These are phyloP conservation scores for Leptinotarsa lineolata DNA, from an alignment of 1,140 invertebrate genomes.

Conservation along the genomic window DNA sequence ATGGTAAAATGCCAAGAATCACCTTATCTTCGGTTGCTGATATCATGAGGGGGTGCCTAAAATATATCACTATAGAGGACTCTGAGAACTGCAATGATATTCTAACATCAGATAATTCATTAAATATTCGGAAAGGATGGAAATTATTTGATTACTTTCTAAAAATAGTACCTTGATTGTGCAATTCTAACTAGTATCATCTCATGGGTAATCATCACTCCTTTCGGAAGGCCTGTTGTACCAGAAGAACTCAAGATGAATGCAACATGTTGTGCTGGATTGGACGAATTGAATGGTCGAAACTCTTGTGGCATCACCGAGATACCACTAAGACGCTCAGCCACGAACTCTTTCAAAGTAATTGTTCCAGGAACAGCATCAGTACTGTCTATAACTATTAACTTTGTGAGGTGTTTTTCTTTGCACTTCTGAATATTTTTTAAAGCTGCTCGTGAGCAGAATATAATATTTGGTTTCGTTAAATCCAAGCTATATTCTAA, in stretches of 20 bases:
- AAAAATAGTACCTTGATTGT: slow-evolving; percentile 12
- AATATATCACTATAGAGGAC: too few relatives aligned
- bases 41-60: neutral
- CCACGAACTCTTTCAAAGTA: neutral
- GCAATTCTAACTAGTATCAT: slow-evolving; percentile 47
- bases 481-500: slow-evolving; percentile 58
- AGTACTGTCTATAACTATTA: slow-evolving; percentile 20
- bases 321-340: neutral
- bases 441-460: slow-evolving; percentile 50
- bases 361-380: neutral
- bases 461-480: slow-evolving; percentile 59
- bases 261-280: slow-evolving; percentile 31
- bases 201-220: slow-evolving; percentile 70
- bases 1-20: slow-evolving; percentile 40
- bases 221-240: slow-evolving; percentile 76
- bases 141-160: too few relatives aligned
- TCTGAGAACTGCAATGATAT: too few relatives aligned
- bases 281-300: neutral
- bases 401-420: slow-evolving; percentile 35
- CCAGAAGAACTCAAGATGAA: slow-evolving; percentile 63
- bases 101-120: too few relatives aligned
- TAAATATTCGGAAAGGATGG: too few relatives aligned
- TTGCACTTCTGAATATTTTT: slow-evolving; percentile 37
- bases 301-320: neutral
- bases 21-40: neutral